Conservation (phyloP, 2,888 invertebrate genomes). For the Sesamia inferens region DNA sequence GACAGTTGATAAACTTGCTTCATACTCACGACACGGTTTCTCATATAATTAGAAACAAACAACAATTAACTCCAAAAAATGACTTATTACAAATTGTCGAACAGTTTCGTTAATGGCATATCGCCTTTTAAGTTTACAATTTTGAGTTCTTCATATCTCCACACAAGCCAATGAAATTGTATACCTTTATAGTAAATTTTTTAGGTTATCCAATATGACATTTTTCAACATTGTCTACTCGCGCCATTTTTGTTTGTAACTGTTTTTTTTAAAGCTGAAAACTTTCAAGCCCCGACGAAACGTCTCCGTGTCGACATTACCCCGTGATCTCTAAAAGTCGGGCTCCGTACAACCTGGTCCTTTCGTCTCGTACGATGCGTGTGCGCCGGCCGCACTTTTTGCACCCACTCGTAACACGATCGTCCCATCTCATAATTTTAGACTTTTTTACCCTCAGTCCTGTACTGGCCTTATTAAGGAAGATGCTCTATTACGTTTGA, state of each 20-base stretch:
- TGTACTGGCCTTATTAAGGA: constrained; percentile 80
- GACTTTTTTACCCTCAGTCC: constrained; percentile 76
- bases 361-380: constrained; percentile 74
- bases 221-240: not conserved
- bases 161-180: not conserved
- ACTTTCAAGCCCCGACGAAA: constrained; percentile 45
- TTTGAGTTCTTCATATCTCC: not conserved
- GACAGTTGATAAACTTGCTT: constrained; percentile 70
- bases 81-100: not conserved
- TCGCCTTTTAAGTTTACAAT: not conserved
- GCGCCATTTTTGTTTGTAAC: not conserved
- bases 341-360: constrained; percentile 66
- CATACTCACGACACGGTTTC: constrained; percentile 66
- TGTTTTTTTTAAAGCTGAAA: not conserved
- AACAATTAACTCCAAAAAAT: not conserved
- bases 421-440: constrained; percentile 87
- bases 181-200: not conserved
- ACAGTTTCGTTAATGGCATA: too few species aligned
- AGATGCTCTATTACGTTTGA: constrained; percentile 75
- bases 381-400: constrained; percentile 77
- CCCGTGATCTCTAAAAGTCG: constrained; percentile 64
- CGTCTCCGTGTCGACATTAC: constrained; percentile 54
- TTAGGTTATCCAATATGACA: not conserved
- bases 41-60: constrained; percentile 45
- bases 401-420: constrained; percentile 83